Base-by-base conservation (phyloP, 2,888 invertebrate genomes). In the Phlogophora meticulosa region DNA sequence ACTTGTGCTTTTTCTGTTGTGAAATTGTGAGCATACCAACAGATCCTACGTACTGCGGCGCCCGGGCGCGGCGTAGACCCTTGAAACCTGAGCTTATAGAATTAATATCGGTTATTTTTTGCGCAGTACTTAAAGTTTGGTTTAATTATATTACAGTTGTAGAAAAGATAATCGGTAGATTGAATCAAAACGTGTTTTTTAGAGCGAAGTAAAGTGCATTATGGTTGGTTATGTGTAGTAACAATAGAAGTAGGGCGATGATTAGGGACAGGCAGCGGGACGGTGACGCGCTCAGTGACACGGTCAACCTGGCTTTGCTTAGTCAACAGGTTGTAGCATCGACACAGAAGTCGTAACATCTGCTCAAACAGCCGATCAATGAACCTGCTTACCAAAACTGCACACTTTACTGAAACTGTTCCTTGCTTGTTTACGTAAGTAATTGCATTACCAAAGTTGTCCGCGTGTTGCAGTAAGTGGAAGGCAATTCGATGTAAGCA, bases 311-410 rank as follows among this genome's bases (percentile, higher is more conserved):
- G 42, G 53, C 28, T 66, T 62, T 62, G 56, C 72, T 76, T 67
- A 75, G 61, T 69, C 64, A 76, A 68, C 80, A 71, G 71, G 72
- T 77, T 72, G 73, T 73, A 63, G 66, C 66, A 76, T 24, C 78
- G 71, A 70, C 71, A 83, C 80, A 84, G 86, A 63, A 72, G 49
- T 58, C 28, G 43, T 49, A 65, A 57, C 89, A 88, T 88, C 88
- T 91, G 90, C 85, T 87, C 87, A 90, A 91, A 91, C 87, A 89
- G 75, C 82, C 90, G 93, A 90, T 83, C 93, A 84, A 90, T 93
- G 94, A 93, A 94, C 94, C 86, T 65, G n/a, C n/a, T n/a, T n/a
- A 85, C 81, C 28, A 32, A 58, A 66, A 58, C 32, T 67, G 72
- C 86, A 85, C 87, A 90, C 86, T 88, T 87, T 88, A 89, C 85